Evolutionary conservation across 2,113 vertebrate genomes (phyloP).

Genomic region (Catharus fuscescens): DNA sequence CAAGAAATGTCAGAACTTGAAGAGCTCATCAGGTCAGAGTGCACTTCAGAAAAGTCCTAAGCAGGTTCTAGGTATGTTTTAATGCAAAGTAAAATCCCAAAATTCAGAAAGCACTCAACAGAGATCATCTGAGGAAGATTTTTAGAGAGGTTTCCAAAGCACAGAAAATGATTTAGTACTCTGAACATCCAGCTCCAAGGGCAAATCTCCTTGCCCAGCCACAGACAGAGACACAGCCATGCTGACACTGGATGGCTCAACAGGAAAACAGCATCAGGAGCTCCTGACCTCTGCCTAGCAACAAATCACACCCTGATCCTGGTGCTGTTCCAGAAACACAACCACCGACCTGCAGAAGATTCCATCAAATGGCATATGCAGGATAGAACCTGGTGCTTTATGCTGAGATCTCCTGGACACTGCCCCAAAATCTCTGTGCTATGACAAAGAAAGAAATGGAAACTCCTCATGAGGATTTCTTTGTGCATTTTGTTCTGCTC

Average conservation of each 20-base stretch:
- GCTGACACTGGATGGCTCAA: accelerated
- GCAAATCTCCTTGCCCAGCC: background rate
- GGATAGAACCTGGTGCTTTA: background rate
- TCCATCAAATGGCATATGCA: background rate
- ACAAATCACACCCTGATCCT: background rate
- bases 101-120: background rate
- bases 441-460: accelerated
- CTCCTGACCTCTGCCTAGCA: background rate
- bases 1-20: background rate
- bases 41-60: background rate
- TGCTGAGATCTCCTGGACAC: background rate
- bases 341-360: background rate
- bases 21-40: background rate
- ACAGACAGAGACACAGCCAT: background rate
- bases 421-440: background rate
- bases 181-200: background rate
- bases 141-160: background rate
- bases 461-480: background rate
- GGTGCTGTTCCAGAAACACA: background rate
- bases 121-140: background rate
- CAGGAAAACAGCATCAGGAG: background rate
- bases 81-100: background rate
- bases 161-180: background rate
- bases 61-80: background rate
- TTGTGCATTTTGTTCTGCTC: background rate